Percentiles rank a stretch among this genome's conserved stretches.
These are phyloP conservation scores for Neopipo cinnamomea DNA, from an alignment of 2,113 vertebrate genomes.

Conservation along the genomic window DNA sequence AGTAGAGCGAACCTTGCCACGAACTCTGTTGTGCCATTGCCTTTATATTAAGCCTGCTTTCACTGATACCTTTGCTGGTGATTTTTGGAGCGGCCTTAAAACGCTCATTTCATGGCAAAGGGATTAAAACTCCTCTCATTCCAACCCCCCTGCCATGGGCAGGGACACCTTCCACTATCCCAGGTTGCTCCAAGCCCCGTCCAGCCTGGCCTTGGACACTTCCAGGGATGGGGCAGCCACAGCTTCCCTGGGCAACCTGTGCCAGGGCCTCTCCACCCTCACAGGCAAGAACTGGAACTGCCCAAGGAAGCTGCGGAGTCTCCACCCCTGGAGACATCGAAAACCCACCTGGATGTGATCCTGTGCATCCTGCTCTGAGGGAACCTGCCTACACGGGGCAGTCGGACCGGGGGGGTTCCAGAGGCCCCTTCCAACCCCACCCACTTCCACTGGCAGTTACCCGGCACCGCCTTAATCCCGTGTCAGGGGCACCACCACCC, in stretches of 20 bases:
- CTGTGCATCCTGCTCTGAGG: too few species aligned
- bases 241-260: neutral
- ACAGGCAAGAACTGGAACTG: neutral
- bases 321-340: neutral
- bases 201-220: rapidly evolving
- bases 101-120: neutral
- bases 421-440: neutral
- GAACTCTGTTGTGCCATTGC: neutral
- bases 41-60: neutral
- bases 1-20: neutral
- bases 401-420: rapidly evolving
- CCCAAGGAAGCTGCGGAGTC: neutral
- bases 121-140: neutral
- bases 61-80: neutral
- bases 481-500: neutral
- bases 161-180: neutral
- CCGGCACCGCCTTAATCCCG: neutral
- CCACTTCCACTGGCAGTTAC: rapidly evolving
- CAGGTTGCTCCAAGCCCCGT: rapidly evolving
- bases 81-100: neutral
- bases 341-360: neutral
- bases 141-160: neutral
- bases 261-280: rapidly evolving
- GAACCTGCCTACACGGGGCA: neutral
- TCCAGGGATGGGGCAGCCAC: neutral